Evolutionary conservation across 2,113 vertebrate species (phyloP), one percentile per base, ranked within the genome.

Genomic region (Rhinichthys klamathensis): DNA sequence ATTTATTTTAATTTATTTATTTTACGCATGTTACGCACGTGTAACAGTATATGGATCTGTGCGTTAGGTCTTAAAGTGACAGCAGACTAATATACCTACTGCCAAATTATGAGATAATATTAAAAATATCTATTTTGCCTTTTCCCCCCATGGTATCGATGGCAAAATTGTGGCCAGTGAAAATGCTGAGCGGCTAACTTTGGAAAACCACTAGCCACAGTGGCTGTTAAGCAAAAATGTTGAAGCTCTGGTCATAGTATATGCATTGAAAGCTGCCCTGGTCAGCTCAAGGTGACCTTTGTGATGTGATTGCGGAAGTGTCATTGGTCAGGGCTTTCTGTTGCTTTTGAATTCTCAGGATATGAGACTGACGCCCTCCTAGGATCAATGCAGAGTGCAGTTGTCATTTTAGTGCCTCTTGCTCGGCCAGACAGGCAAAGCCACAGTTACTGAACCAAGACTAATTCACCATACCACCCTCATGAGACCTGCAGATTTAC

Each of bases 371-470:
- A 41, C 81, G 91, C 85, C 91, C 92, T 91, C 90, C 86, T 6
- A 82, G 91, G 90, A 93, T 92, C 81, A 89, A 93, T 92, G 91
- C 75, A 44, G 88, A 87, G 90, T 86, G 88, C 84, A 89, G 54
- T 87, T 91, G 90, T 92, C 90, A 67, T 87, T 87, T 92, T 84
- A 70, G 85, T 84, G 89, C 86, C 90, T 84, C 88, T 35, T 58
- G 85, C 85, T 88, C 92, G 93, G 81, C 81, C 13, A 78, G 60
- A 69, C 89, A 90, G 91, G 89, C 88, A 84, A 89, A 87, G 81
- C 85, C n/a, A 60, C 58, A n/a, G 27, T 56, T 27, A 35, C 49
- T 32, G 81, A 73, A 18, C 35, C 2, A 41, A 46, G 41, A 46
- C 70, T 74, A 74, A 74, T 74, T 74, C 70, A 46, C 70, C 70